phyloP scores from a whole-genome alignment of 2,888 invertebrate species.

The Dolichomitus sp. region DNA sequence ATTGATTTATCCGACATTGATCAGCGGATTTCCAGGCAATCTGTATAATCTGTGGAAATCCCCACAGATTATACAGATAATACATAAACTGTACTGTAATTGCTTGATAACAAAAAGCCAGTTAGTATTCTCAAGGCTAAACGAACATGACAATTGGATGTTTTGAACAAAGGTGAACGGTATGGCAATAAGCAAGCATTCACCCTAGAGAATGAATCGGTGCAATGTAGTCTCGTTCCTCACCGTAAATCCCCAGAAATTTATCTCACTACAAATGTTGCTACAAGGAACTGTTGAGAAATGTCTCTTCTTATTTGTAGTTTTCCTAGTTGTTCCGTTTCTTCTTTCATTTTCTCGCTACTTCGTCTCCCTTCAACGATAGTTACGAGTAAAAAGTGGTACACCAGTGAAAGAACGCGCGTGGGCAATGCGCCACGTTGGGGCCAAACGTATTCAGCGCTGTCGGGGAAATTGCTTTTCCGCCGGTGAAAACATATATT shows the following conservation, averaged over 20 bases:
- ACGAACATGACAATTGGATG: no score
- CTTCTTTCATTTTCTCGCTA: conserved; percentile 15
- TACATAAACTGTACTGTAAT: no score
- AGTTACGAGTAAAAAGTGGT: conserved; percentile 41
- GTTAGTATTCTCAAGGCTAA: no score
- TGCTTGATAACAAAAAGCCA: no score
- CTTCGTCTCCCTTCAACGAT: conserved; percentile 34
- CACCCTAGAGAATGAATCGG: neutral
- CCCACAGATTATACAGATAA: no score
- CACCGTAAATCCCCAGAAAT: conserved; percentile 5
- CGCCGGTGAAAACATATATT: conserved; percentile 59
- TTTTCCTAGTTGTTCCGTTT: conserved; percentile 5
- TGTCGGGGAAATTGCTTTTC: conserved; percentile 69
- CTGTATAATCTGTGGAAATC: no score
- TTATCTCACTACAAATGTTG: conserved; percentile 42
- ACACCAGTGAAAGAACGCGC: conserved; percentile 14
- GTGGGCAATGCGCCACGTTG: conserved; percentile 42
- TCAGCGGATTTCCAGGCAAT: no score
- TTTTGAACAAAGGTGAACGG: no score
- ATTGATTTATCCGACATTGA: no score
- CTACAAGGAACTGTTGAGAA: conserved; percentile 30
- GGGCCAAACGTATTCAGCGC: conserved; percentile 59
- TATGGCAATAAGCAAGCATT: no score
- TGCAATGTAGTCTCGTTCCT: conserved; percentile 13
- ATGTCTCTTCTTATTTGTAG: conserved; percentile 33